These are phyloP conservation scores for Semotilus atromaculatus DNA, from an alignment of 2,797 vertebrate genomes.

Conservation along the genomic window DNA sequence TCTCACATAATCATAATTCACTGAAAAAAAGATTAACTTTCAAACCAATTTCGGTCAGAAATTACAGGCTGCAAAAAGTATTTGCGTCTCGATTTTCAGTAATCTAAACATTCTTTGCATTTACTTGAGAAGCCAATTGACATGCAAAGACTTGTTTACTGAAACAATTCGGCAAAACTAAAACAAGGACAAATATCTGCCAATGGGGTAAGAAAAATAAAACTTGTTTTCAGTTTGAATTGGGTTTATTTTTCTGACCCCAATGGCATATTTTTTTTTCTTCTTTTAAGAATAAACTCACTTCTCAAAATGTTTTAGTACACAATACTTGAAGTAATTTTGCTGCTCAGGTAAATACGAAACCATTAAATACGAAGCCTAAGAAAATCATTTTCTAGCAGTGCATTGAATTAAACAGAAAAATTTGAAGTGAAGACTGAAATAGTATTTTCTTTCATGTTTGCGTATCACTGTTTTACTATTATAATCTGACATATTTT, in stretches of 20 bases:
- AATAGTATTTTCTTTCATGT: neutral
- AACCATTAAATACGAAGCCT: too few species aligned
- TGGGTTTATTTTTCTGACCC: neutral
- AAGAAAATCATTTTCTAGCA: neutral
- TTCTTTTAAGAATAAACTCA: neutral
- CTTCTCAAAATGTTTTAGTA: neutral
- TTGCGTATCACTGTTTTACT: neutral
- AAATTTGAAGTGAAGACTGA: neutral
- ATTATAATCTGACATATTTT: neutral
- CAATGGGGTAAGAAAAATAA: neutral
- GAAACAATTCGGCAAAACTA: neutral
- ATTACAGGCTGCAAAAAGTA: neutral
- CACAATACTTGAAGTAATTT: too few species aligned
- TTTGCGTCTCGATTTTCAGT: too few species aligned
- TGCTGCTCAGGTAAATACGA: too few species aligned
- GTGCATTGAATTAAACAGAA: neutral
- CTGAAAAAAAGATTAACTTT: neutral
- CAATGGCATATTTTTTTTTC: neutral
- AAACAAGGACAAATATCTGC: neutral
- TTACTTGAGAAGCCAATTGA: too few species aligned
- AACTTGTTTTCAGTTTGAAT: neutral
- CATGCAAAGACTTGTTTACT: neutral
- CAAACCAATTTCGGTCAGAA: too few species aligned
- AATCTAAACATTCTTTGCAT: neutral
- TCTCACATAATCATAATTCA: neutral